A percentile compares a stretch with the other conserved stretches of the same genome.
Conservation (phyloP, 2,113 vertebrate species). For the Odobenus rosmarus region DNA sequence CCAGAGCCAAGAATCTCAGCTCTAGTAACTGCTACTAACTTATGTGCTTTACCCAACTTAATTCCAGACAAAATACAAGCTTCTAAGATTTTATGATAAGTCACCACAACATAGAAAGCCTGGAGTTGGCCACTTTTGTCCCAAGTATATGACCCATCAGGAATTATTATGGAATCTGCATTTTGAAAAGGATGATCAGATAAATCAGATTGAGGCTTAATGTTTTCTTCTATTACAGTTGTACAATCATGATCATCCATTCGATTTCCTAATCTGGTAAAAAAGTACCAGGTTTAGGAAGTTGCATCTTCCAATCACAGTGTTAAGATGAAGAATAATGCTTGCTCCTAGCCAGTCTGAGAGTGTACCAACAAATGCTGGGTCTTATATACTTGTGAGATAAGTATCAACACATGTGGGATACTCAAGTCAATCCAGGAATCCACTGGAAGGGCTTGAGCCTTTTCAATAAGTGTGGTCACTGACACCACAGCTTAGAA, state of each 20-base stretch:
- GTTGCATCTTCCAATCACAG: neutral
- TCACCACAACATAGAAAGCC: neutral
- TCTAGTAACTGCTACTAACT: neutral
- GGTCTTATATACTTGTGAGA: neutral
- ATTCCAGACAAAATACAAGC: neutral
- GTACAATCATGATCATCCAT: neutral
- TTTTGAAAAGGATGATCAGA: conserved; percentile 3
- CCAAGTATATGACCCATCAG: neutral
- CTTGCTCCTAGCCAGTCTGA: neutral
- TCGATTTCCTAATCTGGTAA: neutral
- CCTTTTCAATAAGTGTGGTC: neutral
- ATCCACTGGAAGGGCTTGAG: neutral
- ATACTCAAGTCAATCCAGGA: neutral
- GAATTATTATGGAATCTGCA: neutral
- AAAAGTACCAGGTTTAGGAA: neutral
- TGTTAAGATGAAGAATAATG: neutral
- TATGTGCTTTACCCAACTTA: neutral
- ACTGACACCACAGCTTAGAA: neutral
- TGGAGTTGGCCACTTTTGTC: neutral
- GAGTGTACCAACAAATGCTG: neutral
- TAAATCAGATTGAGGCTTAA: neutral
- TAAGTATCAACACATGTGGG: neutral
- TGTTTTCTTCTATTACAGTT: conserved; percentile 8
- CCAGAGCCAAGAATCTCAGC: neutral
- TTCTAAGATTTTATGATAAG: neutral